Base-by-base conservation (phyloP, 2,888 invertebrate genomes). In the Callimorpha dominula region DNA sequence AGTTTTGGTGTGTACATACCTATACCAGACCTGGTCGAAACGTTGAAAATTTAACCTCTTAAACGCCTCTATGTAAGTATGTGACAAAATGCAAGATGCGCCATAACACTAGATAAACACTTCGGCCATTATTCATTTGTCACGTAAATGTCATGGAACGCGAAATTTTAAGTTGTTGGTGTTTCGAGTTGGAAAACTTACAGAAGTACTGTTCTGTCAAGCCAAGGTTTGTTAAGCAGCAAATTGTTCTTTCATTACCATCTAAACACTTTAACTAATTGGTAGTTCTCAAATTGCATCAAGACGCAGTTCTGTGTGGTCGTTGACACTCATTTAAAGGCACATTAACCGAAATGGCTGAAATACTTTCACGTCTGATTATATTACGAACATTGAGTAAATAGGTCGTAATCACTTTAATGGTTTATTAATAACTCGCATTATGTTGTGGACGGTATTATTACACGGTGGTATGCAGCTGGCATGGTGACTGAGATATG, bases 401-500 rank as follows among this genome's bases (percentile, higher is more conserved):
- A 75, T 83, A 78, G 83, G 85, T 83, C 83, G 76, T 46, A 63
- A 54, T 72, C 68, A 65, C 43, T 81, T 77, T 79, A 80, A 83
- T 85, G 76, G 79, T 80, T 83, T 85, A 83, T 84, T 84, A 83
- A 83, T 82, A 83, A 82, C 78, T 69, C 70, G 70, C 71, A 67
- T 79, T 78, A 60, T 75, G 77, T 73, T 54, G 52, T 54, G 67
- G 70, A 75, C n/a, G n/a, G n/a, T n/a, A n/a, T n/a, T n/a, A n/a
- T n/a, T n/a, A n/a, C 76, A 72, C 74, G 73, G 68, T 72, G 79
- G 81, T 70, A 82, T 83, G 81, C 84, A 73, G 40, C 14, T 46
- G n/a, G 31, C 50, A 43, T 54, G 46, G 64, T n/a, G 43, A 57
- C 15, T 46, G 60, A 8, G 15, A 17, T 40, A 50, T 52, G 17